Evolutionary conservation across 2,888 invertebrate species (phyloP).

Genomic region (Hyposoter didymator): DNA sequence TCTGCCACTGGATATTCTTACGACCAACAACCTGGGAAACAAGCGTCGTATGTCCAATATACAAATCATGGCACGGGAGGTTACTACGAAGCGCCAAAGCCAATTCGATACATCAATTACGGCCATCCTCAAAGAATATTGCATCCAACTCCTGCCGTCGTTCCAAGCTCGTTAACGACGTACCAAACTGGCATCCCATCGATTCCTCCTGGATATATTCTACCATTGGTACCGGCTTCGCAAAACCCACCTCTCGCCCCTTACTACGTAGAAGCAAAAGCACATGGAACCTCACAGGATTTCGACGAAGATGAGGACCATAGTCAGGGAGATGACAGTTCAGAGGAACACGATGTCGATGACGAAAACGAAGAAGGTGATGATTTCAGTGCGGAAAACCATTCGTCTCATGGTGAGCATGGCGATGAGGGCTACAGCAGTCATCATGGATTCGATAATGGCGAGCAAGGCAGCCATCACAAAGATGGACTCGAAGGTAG

Average conservation of each 20-base stretch:
- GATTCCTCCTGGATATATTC: conserved; percentile 53
- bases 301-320: conserved; percentile 73
- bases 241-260: conserved; percentile 67
- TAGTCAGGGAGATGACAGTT: conserved; percentile 57
- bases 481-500: conserved; percentile 87
- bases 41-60: conserved; percentile 79
- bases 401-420: conserved; percentile 88
- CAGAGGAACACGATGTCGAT: conserved; percentile 55
- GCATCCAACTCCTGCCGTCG: conserved; percentile 67
- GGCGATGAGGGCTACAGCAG: conserved; percentile 90
- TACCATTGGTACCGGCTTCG: conserved; percentile 54
- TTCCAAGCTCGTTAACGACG: conserved; percentile 51
- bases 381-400: conserved; percentile 61
- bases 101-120: conserved; percentile 73
- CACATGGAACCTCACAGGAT: background rate
- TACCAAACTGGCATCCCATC: conserved; percentile 36
- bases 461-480: conserved; percentile 90
- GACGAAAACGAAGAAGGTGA: conserved; percentile 57
- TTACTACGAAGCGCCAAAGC: conserved; percentile 75
- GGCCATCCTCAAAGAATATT: conserved; percentile 63
- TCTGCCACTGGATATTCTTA: conserved; percentile 86
- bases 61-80: conserved; percentile 78
- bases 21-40: conserved; percentile 76
- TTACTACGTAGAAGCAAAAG: conserved; percentile 56
- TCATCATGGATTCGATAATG: conserved; percentile 88